These are phyloP conservation scores for Vombatus ursinus DNA, from an alignment of 2,113 vertebrate genomes.

Conservation along the genomic window DNA sequence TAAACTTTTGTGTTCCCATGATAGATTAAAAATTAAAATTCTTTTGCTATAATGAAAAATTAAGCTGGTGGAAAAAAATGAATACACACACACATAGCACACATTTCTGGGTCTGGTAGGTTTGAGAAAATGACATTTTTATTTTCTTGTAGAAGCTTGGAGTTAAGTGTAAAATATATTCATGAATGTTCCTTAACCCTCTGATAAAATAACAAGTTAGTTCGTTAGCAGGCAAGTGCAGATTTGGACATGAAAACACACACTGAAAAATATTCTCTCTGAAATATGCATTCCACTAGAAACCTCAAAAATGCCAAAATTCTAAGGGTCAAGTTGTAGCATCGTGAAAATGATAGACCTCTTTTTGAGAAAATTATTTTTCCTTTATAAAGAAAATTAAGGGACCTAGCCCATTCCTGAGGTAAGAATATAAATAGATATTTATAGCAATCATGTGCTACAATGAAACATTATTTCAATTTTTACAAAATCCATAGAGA, in stretches of 20 bases:
- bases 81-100: background rate
- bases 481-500: conserved; percentile 69
- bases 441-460: conserved; percentile 59
- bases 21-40: conserved; percentile 19
- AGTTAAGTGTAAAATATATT: conserved; percentile 20
- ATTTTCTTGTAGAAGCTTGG: background rate
- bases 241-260: background rate
- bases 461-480: conserved; percentile 69
- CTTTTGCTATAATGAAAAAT: conserved; percentile 32
- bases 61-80: background rate
- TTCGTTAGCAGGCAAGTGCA: background rate
- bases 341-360: conserved; percentile 56
- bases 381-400: conserved; percentile 72
- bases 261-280: background rate
- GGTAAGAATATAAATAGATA: conserved; percentile 73
- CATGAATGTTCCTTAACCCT: conserved; percentile 37
- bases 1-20: conserved; percentile 3
- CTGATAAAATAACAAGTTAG: background rate
- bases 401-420: conserved; percentile 44
- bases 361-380: conserved; percentile 62
- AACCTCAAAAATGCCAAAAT: conserved; percentile 35
- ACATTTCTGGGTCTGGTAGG: background rate
- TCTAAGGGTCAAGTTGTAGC: conserved; percentile 34
- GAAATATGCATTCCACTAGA: conserved; percentile 15
- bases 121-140: conserved; percentile 17